Conservation (phyloP, 2,113 vertebrate genomes). For the Acanthochromis polyacanthus region DNA sequence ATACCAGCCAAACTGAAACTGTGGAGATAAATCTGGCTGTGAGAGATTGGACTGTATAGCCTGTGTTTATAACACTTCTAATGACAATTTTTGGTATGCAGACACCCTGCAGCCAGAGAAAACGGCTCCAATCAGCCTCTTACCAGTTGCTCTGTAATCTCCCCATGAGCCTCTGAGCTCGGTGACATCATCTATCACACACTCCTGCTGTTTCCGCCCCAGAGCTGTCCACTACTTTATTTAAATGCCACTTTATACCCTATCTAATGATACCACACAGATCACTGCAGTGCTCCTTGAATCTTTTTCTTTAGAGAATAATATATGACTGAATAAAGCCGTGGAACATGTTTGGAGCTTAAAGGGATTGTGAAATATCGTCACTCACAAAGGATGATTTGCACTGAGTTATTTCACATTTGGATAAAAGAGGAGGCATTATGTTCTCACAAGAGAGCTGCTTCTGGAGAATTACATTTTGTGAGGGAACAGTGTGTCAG, state of each 20-base stretch:
- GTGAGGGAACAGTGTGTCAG: not conserved
- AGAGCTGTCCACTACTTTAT: slow-evolving; percentile 16
- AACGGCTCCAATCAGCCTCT: slow-evolving; percentile 20
- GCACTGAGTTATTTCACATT: not conserved
- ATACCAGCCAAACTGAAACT: no score
- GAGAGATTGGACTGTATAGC: slow-evolving; percentile 1
- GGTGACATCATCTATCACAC: slow-evolving; percentile 42
- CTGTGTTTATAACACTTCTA: slow-evolving; percentile 17
- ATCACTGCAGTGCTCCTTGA: slow-evolving; percentile 8
- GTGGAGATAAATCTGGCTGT: no score
- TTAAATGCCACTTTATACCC: slow-evolving; percentile 25
- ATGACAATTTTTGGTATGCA: slow-evolving; percentile 7
- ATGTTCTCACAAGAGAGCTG: not conserved
- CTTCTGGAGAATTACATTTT: not conserved
- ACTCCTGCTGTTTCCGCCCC: slow-evolving; percentile 36
- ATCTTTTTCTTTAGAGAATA: no score
- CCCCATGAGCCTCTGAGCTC: slow-evolving; percentile 22
- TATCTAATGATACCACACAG: slow-evolving; percentile 2
- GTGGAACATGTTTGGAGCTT: not conserved
- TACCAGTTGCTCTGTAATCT: slow-evolving; percentile 36
- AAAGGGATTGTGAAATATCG: not conserved
- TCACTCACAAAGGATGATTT: not conserved
- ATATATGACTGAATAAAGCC: not conserved
- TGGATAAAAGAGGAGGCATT: not conserved
- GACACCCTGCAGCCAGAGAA: slow-evolving; percentile 31